Evolutionary conservation across 2,113 vertebrate species (phyloP), one percentile per base, ranked within the genome.

Genomic region (Notothenia coriiceps): DNA sequence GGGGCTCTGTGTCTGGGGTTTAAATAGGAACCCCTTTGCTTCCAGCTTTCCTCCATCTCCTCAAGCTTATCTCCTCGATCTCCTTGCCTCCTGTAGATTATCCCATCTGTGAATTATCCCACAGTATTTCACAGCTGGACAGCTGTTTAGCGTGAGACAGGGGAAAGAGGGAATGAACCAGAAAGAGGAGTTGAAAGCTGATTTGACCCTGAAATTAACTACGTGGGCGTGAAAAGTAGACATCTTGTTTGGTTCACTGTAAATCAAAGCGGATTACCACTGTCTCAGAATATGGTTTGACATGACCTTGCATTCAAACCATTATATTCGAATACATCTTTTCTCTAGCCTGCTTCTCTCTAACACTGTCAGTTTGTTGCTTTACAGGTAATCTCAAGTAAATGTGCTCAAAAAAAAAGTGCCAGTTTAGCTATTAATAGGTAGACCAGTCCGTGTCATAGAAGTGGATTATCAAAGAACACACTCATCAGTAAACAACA

Each of bases 31-130:
- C 67, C 68, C 44, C n/a, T 29, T 64, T 50, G 25, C 50, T 80
- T 76, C 65, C 52, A 81, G 55, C 70, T 25, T 81, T 54, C 35
- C 56, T 78, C 50, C 59, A 72, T 62, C 29, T 44, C 60, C 51
- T 29, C 69, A 25, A 29, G 51, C 44, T 76, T 33, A 59, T 55
- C 46, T 73, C 57, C 43, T 77, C 13, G 13, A 77, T 72, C 69
- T 54, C 70, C 60, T 43, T 18, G 49, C 77, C 50, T 71, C 57
- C 74, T 29, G 66, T 17, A 49, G 65, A 77, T 77, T 64, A 79
- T 82, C 68, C 59, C 72, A 65, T 87, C 77, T 86, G 80, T 49
- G 74, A 82, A 83, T 92, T 84, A 92, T 88, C 84, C 22, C 40
- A 5, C 10, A 3, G 71, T 77, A 82, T 85, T 88, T 88, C 56